Percentiles rank a stretch among this genome's conserved stretches.
Evolutionary conservation across 1,140 invertebrate genomes (phyloP).

Genomic region (Conus betulinus): DNA sequence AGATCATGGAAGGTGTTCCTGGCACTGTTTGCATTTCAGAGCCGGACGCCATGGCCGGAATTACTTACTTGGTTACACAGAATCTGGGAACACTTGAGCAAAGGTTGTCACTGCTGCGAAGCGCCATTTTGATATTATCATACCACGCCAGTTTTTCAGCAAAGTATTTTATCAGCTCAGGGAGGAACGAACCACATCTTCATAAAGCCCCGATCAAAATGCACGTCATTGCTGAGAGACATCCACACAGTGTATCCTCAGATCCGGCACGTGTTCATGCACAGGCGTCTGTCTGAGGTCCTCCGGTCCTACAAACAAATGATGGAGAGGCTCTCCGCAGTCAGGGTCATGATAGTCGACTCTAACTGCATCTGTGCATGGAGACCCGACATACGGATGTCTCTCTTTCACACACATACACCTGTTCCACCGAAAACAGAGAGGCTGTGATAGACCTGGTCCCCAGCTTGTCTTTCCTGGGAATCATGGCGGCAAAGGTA

Average conservation of each 20-base stretch:
- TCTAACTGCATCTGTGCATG: background rate
- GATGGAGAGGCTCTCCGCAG: background rate
- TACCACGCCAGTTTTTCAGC: too few species aligned
- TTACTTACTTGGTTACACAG: background rate
- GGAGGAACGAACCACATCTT: background rate
- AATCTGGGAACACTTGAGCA: background rate
- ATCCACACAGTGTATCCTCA: background rate
- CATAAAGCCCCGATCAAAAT: background rate
- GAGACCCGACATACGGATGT: background rate
- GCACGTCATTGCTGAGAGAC: background rate
- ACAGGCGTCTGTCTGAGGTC: background rate
- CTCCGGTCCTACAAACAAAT: background rate
- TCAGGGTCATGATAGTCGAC: background rate
- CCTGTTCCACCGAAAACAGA: background rate
- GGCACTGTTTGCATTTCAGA: slow-evolving; percentile 1
- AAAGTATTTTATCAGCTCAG: too few species aligned
- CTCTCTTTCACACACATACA: background rate
- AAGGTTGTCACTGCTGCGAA: background rate
- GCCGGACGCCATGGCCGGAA: background rate
- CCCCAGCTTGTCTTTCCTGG: too few species aligned
- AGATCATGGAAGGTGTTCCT: slow-evolving; percentile 12
- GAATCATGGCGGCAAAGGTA: background rate
- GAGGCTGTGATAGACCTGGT: too few species aligned
- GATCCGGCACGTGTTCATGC: background rate
- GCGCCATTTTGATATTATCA: too few species aligned